Evolutionary conservation across 2,113 vertebrate genomes (phyloP).

Genomic region (Clarias magur): DNA sequence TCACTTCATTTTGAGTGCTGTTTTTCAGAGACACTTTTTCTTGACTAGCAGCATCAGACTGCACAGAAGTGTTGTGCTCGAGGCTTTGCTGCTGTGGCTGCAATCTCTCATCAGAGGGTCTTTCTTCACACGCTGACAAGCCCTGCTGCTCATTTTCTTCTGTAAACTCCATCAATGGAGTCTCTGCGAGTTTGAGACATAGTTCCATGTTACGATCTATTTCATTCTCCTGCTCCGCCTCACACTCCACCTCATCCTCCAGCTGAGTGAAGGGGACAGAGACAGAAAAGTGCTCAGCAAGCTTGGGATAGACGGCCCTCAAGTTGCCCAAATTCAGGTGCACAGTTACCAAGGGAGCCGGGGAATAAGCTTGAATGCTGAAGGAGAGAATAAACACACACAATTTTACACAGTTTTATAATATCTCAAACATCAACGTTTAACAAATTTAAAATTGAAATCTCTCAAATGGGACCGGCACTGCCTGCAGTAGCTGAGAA

Average conservation of each 20-base stretch:
- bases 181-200: constrained; percentile 38
- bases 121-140: constrained; percentile 1
- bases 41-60: background rate
- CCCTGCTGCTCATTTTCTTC: background rate
- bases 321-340: constrained; percentile 56
- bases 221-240: constrained; percentile 60
- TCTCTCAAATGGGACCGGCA: no score
- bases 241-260: constrained; percentile 70
- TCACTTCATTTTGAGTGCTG: background rate
- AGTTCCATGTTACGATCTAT: constrained; percentile 38
- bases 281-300: constrained; percentile 63
- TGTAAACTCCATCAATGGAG: background rate
- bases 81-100: background rate
- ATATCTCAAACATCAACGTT: no score
- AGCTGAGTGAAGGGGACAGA: constrained; percentile 70
- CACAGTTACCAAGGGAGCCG: constrained; percentile 32
- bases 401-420: no score
- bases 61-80: background rate
- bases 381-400: background rate
- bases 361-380: background rate
- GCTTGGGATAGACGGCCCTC: constrained; percentile 73
- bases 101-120: background rate
- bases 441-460: no score
- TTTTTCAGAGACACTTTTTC: background rate
- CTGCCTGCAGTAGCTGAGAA: no score